phyloP scores from a whole-genome alignment of 2,888 invertebrate species.

The Ophion obscuratus region DNA sequence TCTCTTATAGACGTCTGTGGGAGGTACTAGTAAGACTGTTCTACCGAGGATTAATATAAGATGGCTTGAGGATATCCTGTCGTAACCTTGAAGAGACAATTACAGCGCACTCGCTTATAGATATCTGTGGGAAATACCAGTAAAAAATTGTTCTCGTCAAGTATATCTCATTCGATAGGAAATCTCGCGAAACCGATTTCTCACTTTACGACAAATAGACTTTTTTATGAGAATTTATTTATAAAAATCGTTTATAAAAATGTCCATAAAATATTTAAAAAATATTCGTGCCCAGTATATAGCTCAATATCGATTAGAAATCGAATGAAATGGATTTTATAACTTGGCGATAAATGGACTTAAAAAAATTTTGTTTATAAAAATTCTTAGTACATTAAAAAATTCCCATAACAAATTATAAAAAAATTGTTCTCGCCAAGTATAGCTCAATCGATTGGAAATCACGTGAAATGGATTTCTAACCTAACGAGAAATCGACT shows the following conservation, averaged over 20 bases:
- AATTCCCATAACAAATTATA: not conserved
- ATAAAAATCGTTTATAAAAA: slow-evolving; percentile 12
- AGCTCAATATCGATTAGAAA: slow-evolving; percentile 11
- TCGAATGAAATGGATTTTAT: slow-evolving; percentile 20
- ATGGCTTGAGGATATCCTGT: not conserved
- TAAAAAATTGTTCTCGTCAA: not conserved
- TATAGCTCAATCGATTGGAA: slow-evolving; percentile 1
- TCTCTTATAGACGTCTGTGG: no score
- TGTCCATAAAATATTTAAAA: not conserved
- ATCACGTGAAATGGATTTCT: not conserved
- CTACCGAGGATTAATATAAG: no score
- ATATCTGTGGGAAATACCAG: slow-evolving; percentile 11
- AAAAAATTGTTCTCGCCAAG: not conserved
- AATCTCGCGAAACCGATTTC: slow-evolving; percentile 32
- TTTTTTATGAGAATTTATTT: not conserved
- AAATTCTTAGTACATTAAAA: not conserved
- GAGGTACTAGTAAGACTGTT: no score
- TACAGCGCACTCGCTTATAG: slow-evolving; percentile 19
- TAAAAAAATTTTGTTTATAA: not conserved
- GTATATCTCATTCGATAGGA: slow-evolving; percentile 10
- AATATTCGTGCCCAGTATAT: not conserved
- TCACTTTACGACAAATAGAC: slow-evolving; percentile 14
- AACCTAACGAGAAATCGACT: not conserved
- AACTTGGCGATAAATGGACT: not conserved
- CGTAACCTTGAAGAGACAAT: slow-evolving; percentile 18